Conservation (phyloP, 1,140 invertebrate genomes). For the Megathymus violae region DNA sequence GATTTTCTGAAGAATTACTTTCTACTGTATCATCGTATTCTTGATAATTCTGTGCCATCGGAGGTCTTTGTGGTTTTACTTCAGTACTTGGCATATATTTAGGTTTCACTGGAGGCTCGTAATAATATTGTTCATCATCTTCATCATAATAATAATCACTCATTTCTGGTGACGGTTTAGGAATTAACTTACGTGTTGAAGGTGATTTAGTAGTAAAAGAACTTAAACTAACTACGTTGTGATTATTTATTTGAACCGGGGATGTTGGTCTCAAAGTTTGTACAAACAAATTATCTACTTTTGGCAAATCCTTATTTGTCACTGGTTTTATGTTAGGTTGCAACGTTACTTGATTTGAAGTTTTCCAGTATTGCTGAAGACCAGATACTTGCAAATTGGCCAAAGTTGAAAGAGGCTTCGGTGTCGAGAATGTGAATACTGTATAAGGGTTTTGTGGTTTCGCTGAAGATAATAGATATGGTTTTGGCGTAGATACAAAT, state of each 20-base stretch:
- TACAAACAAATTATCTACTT: conserved; percentile 49
- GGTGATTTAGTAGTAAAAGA: conserved; percentile 54
- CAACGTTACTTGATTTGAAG: conserved; percentile 47
- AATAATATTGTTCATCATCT: conserved; percentile 81
- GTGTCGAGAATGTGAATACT: conserved; percentile 55
- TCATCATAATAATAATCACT: conserved; percentile 84
- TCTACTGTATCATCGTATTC: conserved; percentile 75
- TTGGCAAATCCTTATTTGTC: conserved; percentile 46
- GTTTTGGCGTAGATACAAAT: conserved; percentile 49
- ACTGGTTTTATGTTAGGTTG: conserved; percentile 54
- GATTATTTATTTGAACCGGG: conserved; percentile 42
- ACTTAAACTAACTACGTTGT: conserved; percentile 34
- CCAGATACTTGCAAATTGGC: conserved; percentile 63
- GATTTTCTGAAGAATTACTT: conserved; percentile 51
- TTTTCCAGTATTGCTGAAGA: conserved; percentile 69
- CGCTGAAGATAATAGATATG: conserved; percentile 54
- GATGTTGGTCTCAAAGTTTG: conserved; percentile 50
- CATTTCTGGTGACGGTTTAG: conserved; percentile 83
- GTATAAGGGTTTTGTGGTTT: conserved; percentile 52
- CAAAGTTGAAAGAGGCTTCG: conserved; percentile 61
- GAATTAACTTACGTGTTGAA: conserved; percentile 73
- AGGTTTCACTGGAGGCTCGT: conserved; percentile 84
- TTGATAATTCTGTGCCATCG: conserved; percentile 81
- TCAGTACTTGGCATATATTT: conserved; percentile 86
- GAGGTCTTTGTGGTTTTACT: conserved; percentile 79